These are phyloP conservation scores for Lysandra coridon DNA, from an alignment of 2,888 invertebrate genomes.

Conservation along the genomic window DNA sequence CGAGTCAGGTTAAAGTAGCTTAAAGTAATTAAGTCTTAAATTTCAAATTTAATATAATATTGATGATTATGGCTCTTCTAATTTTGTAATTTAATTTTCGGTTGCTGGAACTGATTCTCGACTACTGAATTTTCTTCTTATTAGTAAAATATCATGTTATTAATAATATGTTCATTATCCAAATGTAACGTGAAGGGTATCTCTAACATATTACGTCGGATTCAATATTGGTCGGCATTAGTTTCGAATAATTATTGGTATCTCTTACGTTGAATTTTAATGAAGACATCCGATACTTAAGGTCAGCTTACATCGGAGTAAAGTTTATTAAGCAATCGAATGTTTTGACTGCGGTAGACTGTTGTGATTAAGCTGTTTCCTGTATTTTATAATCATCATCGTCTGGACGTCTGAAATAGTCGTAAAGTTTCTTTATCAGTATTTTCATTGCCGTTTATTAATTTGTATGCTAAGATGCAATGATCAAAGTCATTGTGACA, in stretches of 20 bases:
- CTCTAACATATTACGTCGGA: background rate
- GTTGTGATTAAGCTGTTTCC: slow-evolving; percentile 13
- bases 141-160: background rate
- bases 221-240: slow-evolving; percentile 10
- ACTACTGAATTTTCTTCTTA: background rate
- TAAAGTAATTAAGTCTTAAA: background rate
- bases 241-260: slow-evolving; percentile 13
- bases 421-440: background rate
- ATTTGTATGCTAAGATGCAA: background rate
- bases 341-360: slow-evolving; percentile 20
- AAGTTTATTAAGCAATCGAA: slow-evolving; percentile 23
- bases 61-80: background rate
- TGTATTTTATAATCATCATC: slow-evolving; percentile 4
- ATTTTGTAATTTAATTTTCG: background rate
- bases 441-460: background rate
- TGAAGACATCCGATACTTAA: slow-evolving; percentile 44
- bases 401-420: background rate
- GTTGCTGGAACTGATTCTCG: background rate
- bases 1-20: background rate
- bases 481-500: too few relatives aligned
- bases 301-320: slow-evolving; percentile 36
- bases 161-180: background rate
- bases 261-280: slow-evolving; percentile 21
- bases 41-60: background rate
- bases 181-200: slow-evolving; percentile 2